Percentiles rank a stretch among this genome's conserved stretches.
phyloP scores from a whole-genome alignment of 2,113 vertebrate species.

The Turdus rufiventris region DNA sequence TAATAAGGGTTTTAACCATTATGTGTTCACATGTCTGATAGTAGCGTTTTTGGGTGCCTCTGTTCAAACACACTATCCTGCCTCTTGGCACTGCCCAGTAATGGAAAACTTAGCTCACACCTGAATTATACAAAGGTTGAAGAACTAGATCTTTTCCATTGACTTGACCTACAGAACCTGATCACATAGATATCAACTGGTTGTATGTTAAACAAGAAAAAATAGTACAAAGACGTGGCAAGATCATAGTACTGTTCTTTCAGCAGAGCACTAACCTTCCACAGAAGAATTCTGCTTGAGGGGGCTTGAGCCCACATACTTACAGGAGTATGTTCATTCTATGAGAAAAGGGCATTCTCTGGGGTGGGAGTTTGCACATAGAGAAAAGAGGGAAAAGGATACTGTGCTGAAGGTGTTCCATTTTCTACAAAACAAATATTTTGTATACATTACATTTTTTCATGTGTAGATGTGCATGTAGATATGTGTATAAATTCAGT shows the following conservation, averaged over 20 bases:
- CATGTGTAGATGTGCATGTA: background rate
- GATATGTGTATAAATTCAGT: background rate
- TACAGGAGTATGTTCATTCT: background rate
- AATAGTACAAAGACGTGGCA: background rate
- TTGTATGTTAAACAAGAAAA: background rate
- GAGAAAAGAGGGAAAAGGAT: background rate
- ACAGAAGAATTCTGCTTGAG: background rate
- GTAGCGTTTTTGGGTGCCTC: background rate
- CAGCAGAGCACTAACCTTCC: background rate
- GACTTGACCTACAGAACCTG: background rate
- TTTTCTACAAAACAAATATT: background rate
- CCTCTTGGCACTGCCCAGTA: background rate
- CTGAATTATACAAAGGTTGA: background rate
- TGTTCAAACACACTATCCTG: accelerated
- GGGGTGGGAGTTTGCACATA: background rate
- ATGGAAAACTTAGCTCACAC: background rate
- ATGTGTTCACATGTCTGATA: accelerated
- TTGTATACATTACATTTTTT: background rate
- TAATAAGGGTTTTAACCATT: background rate
- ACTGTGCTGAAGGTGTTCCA: background rate
- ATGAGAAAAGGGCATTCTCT: background rate
- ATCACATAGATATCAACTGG: background rate
- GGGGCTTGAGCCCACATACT: background rate
- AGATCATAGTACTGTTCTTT: background rate
- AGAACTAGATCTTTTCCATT: background rate